Evolutionary conservation across 2,113 vertebrate genomes (phyloP).

Genomic region (Monopterus albus): DNA sequence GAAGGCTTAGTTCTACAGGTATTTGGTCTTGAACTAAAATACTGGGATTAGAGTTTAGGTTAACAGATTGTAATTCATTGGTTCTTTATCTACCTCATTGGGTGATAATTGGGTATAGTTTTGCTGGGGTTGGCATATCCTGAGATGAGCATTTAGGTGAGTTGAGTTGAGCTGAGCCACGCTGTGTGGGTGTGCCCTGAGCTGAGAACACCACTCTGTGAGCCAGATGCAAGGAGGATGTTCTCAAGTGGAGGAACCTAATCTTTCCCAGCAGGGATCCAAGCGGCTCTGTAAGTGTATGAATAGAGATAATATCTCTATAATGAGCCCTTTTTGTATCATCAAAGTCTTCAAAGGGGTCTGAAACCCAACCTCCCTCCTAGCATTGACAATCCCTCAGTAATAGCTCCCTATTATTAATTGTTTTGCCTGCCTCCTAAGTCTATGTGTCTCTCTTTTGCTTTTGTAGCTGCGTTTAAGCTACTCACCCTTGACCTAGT

Average conservation of each 20-base stretch:
- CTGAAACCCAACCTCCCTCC: slow-evolving; percentile 85
- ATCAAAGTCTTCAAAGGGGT: slow-evolving; percentile 85
- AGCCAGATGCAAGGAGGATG: slow-evolving; percentile 77
- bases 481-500: slow-evolving; percentile 47
- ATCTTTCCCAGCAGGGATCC: slow-evolving; percentile 86
- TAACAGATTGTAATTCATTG: not conserved
- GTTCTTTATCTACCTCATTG: not conserved
- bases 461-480: slow-evolving; percentile 41
- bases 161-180: not conserved
- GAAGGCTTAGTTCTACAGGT: too few relatives aligned
- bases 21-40: too few relatives aligned
- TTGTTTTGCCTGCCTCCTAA: slow-evolving; percentile 81
- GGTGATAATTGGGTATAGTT: slow-evolving; percentile 3
- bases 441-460: slow-evolving; percentile 51
- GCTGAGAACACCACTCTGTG: slow-evolving; percentile 58
- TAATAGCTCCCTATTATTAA: slow-evolving; percentile 86
- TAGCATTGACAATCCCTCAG: slow-evolving; percentile 79
- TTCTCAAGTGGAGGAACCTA: slow-evolving; percentile 85
- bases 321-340: slow-evolving; percentile 88
- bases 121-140: not conserved
- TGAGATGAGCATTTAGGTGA: too few relatives aligned
- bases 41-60: too few relatives aligned
- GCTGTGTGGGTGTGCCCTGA: slow-evolving; percentile 61
- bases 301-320: slow-evolving; percentile 89
- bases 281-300: slow-evolving; percentile 85